Evolutionary conservation across 2,113 vertebrate genomes (phyloP).

Genomic region (Corythornis madagascariensis): DNA sequence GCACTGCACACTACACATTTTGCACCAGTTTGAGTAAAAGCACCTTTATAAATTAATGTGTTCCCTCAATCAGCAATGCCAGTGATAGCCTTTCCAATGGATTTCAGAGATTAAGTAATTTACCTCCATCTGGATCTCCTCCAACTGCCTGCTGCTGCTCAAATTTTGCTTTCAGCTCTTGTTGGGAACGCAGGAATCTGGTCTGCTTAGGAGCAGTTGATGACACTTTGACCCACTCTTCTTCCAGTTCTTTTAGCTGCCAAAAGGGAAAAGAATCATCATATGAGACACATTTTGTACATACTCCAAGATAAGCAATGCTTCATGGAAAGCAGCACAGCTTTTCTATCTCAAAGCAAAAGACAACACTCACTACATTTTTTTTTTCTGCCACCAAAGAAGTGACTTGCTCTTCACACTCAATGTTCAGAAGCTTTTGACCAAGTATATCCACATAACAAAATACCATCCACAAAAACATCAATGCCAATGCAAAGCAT

Average conservation of each 20-base stretch:
- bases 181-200: conserved; percentile 95
- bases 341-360: not conserved
- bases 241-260: conserved; percentile 96
- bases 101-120: not conserved
- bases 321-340: not conserved
- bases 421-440: not conserved
- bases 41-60: not conserved
- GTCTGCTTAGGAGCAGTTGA: conserved; percentile 85
- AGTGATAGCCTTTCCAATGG: not conserved
- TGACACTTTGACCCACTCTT: conserved; percentile 95
- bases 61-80: not conserved
- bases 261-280: not conserved
- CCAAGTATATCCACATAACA: not conserved
- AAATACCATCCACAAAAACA: not conserved
- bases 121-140: conserved; percentile 88
- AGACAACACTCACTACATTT: not conserved
- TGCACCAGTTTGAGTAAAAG: not conserved
- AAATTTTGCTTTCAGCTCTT: conserved; percentile 94
- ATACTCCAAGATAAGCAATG: not conserved
- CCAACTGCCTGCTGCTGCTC: conserved; percentile 90
- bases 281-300: not conserved
- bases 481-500: not conserved
- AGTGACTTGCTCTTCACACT: not conserved
- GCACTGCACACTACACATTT: accelerated
- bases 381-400: not conserved